Evolutionary conservation across 2,888 invertebrate species (phyloP).

Genomic region (Atrina japonica): DNA sequence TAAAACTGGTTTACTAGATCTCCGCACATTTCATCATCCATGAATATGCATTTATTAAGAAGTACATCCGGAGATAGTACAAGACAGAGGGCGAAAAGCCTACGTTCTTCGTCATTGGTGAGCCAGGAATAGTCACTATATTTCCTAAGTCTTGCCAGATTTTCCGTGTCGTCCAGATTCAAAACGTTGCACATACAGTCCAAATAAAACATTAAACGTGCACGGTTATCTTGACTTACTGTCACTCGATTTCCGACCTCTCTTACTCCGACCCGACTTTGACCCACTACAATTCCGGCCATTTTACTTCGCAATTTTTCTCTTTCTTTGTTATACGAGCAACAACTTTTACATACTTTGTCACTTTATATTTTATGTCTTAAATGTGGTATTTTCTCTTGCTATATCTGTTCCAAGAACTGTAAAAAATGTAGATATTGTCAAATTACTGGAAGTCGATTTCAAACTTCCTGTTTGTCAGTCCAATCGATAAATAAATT

Average conservation of each 20-base stretch:
- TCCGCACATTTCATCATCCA: constrained; percentile 23
- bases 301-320: too few relatives aligned
- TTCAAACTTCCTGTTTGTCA: too few relatives aligned
- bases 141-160: constrained; percentile 22
- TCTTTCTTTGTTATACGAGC: too few relatives aligned
- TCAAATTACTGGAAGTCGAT: too few relatives aligned
- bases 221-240: constrained; percentile 16
- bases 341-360: too few relatives aligned
- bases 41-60: constrained; percentile 35
- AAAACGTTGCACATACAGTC: constrained; percentile 32
- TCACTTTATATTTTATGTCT: too few relatives aligned
- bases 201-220: constrained; percentile 43
- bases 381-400: too few relatives aligned
- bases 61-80: constrained; percentile 28
- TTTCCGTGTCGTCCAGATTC: constrained; percentile 18
- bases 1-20: constrained; percentile 20
- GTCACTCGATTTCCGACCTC: constrained; percentile 4
- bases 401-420: too few relatives aligned
- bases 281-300: not conserved
- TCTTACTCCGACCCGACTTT: constrained; percentile 15
- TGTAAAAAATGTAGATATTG: too few relatives aligned
- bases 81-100: constrained; percentile 22
- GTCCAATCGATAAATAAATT: too few relatives aligned
- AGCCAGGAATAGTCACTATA: constrained; percentile 27
- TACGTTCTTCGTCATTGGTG: constrained; percentile 5